Conservation (phyloP, 2,113 vertebrate genomes). For the Corvus moneduloides region DNA sequence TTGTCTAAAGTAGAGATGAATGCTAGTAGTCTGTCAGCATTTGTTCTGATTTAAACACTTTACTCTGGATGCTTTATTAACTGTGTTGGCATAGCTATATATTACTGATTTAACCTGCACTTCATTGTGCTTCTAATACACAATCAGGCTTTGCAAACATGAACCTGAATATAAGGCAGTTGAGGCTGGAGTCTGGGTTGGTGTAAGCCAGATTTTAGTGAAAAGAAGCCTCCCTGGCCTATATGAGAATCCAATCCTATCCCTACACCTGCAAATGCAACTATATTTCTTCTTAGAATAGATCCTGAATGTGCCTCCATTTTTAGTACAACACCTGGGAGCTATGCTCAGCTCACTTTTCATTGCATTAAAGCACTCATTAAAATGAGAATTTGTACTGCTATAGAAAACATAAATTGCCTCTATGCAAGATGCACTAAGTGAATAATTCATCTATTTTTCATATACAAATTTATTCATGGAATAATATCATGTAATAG, state of each 20-base stretch:
- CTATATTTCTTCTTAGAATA: neutral
- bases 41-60: slow-evolving; percentile 62
- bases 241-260: neutral
- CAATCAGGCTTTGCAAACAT: slow-evolving; percentile 25
- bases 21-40: slow-evolving; percentile 9
- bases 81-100: slow-evolving; percentile 29
- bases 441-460: slow-evolving; percentile 45
- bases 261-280: neutral
- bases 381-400: slow-evolving; percentile 10
- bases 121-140: slow-evolving; percentile 33
- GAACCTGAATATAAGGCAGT: neutral
- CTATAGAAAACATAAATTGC: neutral
- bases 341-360: slow-evolving; percentile 4
- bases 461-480: slow-evolving; percentile 35
- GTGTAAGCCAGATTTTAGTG: neutral
- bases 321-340: slow-evolving; percentile 33
- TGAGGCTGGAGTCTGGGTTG: neutral
- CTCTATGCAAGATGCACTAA: neutral
- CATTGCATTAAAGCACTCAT: slow-evolving; percentile 4
- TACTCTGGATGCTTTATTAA: slow-evolving; percentile 56
- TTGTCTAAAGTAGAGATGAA: slow-evolving; percentile 34
- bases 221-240: neutral
- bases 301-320: neutral
- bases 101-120: slow-evolving; percentile 59
- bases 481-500: slow-evolving; percentile 6